Base-by-base conservation (phyloP, 2,113 vertebrate species). In the Tupaia tana region DNA sequence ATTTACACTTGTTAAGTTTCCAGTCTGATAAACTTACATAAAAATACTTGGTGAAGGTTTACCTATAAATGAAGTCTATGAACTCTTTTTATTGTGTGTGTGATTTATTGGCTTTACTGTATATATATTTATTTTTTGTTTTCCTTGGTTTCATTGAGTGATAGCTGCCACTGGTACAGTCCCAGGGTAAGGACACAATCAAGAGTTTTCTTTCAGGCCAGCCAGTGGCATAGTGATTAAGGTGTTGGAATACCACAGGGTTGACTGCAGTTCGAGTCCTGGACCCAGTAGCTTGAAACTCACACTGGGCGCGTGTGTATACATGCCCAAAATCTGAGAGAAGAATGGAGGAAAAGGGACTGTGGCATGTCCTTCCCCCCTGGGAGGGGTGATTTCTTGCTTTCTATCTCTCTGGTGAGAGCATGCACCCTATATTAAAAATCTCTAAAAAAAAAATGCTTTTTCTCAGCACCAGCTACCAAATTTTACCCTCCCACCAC, bases 381-480 rank as follows among this genome's bases (percentile, higher is more conserved):
- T 43, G 43, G 43, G 43, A 43, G 43, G 43, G 43, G 3, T 43
- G 43, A 43, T 43, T 43, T 43, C 43, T 43, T 4, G 43, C 43
- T 43, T 43, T 43, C 43, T 43, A 4, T 43, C 43, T 43, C 43
- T 43, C 43, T 43, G 43, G 43, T 43, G 43, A 43, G 43, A 43
- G 43, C 43, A 43, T 43, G 43, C 43, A 43, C 43, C 43, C 43
- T 43, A 43, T 43, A 43, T 43, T 43, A 5, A 43, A 43, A 43
- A 43, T 43, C 43, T 43, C 43, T 43, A 43, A 43, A 43, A 43
- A 43, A 43, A 43, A 43, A 43, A 43, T 43, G 5, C 43, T 43
- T 43, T 43, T 5, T 98, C 71, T 98, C n/a, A 97, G 97, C 97
- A 98, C 97, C 95, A 98, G 97, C 97, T 98, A 98, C 97, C 97